Percentiles rank a stretch among this genome's conserved stretches.
Evolutionary conservation across 2,888 invertebrate species (phyloP).

Genomic region (Ennomos fuscantarius): DNA sequence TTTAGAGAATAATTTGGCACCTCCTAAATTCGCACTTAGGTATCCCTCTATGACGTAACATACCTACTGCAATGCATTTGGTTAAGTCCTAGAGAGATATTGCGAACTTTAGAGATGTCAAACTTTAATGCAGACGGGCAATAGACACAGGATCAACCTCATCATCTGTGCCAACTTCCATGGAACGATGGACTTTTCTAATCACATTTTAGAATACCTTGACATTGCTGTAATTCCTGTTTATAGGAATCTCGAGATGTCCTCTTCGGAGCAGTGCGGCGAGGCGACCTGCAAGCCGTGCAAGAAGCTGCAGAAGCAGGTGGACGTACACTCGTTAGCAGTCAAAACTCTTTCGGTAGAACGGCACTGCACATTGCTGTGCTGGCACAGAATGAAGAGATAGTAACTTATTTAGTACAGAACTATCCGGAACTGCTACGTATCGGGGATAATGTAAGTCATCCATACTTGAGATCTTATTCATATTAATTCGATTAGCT

Average conservation of each 20-base stretch:
- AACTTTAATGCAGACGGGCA: no score
- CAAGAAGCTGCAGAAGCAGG: constrained; percentile 83
- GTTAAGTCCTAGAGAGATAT: no score
- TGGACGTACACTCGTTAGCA: constrained; percentile 67
- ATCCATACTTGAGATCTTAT: no score
- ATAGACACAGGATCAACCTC: no score
- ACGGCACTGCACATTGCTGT: constrained; percentile 95
- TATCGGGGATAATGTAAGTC: constrained; percentile 93
- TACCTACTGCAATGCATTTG: no score
- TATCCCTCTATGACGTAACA: no score
- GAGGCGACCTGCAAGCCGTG: constrained; percentile 86
- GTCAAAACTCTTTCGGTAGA: constrained; percentile 89
- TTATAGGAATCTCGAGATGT: constrained; percentile 90
- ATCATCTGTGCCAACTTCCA: no score
- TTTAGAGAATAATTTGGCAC: no score
- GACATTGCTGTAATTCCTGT: neutral
- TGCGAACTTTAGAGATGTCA: no score
- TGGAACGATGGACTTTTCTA: neutral
- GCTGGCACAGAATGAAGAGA: constrained; percentile 91
- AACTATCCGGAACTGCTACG: constrained; percentile 90
- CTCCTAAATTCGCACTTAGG: no score
- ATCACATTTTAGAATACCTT: no score
- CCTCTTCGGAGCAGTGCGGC: constrained; percentile 89
- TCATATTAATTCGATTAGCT: no score
- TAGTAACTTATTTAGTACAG: constrained; percentile 91